These are phyloP conservation scores for Machaerirhynchus nigripectus DNA, from an alignment of 2,113 vertebrate species.

Conservation along the genomic window DNA sequence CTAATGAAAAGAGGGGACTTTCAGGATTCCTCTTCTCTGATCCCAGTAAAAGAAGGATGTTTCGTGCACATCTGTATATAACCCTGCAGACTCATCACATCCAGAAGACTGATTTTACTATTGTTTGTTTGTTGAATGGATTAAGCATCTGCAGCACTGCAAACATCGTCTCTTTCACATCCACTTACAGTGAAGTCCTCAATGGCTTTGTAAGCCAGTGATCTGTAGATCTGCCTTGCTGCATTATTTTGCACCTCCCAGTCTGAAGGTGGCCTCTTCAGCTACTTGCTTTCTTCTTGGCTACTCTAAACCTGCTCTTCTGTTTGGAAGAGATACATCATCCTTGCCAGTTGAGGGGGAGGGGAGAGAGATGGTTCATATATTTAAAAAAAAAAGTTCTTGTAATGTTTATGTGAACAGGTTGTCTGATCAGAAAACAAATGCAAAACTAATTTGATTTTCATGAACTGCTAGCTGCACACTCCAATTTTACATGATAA, in stretches of 20 bases:
- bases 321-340: background rate
- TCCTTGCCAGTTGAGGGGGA: background rate
- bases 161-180: background rate
- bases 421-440: background rate
- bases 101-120: background rate
- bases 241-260: background rate
- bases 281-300: background rate
- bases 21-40: constrained; percentile 12
- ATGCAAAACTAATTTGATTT: background rate
- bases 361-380: background rate
- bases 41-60: constrained; percentile 23
- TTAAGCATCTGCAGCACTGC: background rate
- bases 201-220: background rate
- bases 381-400: background rate
- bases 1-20: background rate
- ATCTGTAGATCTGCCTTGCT: background rate
- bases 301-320: background rate
- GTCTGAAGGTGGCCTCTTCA: background rate
- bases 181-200: background rate
- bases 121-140: background rate
- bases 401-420: background rate
- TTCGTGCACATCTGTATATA: background rate
- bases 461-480: background rate
- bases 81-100: background rate
- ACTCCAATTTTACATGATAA: background rate